Percentiles rank a stretch among this genome's conserved stretches.
Evolutionary conservation across 2,113 vertebrate genomes (phyloP).

Genomic region (Erpornis zantholeuca): DNA sequence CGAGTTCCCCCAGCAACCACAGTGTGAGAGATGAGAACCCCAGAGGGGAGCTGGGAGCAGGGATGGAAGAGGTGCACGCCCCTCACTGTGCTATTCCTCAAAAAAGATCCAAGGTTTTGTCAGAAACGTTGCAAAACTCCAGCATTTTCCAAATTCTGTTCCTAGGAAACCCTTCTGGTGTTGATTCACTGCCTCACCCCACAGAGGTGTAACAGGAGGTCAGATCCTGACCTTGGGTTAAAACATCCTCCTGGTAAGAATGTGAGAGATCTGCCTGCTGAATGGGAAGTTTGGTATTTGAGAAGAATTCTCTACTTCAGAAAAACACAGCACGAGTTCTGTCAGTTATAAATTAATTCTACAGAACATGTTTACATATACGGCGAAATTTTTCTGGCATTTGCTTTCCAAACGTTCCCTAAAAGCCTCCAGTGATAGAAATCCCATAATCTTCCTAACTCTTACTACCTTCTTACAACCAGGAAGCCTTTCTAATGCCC

Average conservation of each 20-base stretch:
- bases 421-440: neutral
- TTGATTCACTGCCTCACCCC: neutral
- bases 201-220: neutral
- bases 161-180: neutral
- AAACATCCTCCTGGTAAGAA: neutral
- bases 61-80: neutral
- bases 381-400: neutral
- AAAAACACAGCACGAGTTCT: neutral
- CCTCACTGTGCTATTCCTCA: neutral
- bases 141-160: neutral
- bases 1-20: conserved; percentile 6
- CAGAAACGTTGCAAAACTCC: neutral
- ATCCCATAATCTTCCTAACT: neutral
- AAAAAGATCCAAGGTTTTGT: neutral
- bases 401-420: neutral
- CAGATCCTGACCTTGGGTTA: neutral
- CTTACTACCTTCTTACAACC: neutral
- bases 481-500: neutral
- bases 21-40: neutral
- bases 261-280: neutral
- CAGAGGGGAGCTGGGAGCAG: neutral
- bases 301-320: neutral
- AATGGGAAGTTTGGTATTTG: neutral
- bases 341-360: neutral
- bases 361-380: neutral